Percentiles rank a stretch among this genome's conserved stretches.
These are phyloP conservation scores for Myotis yumanensis DNA, from an alignment of 2,113 vertebrate genomes.

Conservation along the genomic window DNA sequence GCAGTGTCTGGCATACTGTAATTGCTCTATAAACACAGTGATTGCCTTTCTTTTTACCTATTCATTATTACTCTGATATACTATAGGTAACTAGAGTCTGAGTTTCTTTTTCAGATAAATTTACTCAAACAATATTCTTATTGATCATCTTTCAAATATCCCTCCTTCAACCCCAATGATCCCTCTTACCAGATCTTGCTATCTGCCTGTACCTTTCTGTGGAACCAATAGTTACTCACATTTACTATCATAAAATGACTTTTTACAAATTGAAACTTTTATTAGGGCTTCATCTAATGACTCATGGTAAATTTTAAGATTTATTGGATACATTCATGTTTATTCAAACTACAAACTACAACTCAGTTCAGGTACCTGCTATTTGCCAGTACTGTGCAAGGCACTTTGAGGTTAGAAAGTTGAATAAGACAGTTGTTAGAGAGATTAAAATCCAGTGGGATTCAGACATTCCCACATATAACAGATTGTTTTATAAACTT, in stretches of 20 bases:
- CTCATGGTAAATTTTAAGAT: background rate
- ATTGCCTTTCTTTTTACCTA: background rate
- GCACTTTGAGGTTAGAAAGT: background rate
- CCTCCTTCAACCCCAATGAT: fast-evolving
- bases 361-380: background rate
- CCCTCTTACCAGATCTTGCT: background rate
- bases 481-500: background rate
- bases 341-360: background rate
- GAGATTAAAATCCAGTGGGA: background rate
- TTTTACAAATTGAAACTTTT: background rate
- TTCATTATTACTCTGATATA: background rate
- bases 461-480: background rate
- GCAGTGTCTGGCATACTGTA: background rate
- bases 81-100: background rate
- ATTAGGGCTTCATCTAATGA: background rate
- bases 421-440: background rate
- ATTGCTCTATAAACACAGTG: background rate
- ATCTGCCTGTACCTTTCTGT: background rate
- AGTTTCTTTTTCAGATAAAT: background rate
- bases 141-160: background rate
- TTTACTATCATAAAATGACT: background rate
- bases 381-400: background rate
- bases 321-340: background rate
- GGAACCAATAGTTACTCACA: background rate
- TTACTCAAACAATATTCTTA: background rate